phyloP scores from a whole-genome alignment of 2,113 vertebrate genomes.

The Oxyruncus cristatus region DNA sequence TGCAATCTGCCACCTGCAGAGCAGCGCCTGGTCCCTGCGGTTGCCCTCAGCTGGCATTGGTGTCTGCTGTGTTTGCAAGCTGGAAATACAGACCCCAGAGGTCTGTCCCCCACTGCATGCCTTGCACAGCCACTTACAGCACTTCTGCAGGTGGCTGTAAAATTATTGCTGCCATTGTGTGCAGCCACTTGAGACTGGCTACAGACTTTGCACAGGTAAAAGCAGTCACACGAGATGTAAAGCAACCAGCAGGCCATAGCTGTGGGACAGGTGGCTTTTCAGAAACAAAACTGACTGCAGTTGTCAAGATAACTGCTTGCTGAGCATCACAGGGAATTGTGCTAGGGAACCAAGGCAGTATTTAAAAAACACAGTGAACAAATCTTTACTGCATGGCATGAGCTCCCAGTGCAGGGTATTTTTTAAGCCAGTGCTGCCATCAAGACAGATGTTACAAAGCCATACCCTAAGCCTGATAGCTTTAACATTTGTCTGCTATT shows the following conservation, averaged over 20 bases:
- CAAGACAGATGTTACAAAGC: neutral
- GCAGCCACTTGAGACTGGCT: neutral
- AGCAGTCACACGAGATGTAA: neutral
- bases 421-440: neutral
- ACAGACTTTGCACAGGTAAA: neutral
- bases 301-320: neutral
- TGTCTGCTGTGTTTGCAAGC: rapidly evolving
- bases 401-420: neutral
- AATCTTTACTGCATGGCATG: neutral
- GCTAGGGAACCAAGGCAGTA: neutral
- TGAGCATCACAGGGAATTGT: rapidly evolving
- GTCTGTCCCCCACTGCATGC: rapidly evolving
- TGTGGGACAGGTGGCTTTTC: neutral
- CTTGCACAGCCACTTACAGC: neutral
- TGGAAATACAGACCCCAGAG: neutral
- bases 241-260: neutral
- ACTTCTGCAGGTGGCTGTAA: neutral
- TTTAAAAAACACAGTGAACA: neutral
- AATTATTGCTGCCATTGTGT: neutral
- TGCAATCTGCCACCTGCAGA: neutral
- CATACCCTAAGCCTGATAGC: neutral
- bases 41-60: no score
- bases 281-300: neutral
- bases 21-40: rapidly evolving
- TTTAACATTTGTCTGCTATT: neutral